Conservation (phyloP, 2,888 invertebrate genomes). For the Agrotis puta region DNA sequence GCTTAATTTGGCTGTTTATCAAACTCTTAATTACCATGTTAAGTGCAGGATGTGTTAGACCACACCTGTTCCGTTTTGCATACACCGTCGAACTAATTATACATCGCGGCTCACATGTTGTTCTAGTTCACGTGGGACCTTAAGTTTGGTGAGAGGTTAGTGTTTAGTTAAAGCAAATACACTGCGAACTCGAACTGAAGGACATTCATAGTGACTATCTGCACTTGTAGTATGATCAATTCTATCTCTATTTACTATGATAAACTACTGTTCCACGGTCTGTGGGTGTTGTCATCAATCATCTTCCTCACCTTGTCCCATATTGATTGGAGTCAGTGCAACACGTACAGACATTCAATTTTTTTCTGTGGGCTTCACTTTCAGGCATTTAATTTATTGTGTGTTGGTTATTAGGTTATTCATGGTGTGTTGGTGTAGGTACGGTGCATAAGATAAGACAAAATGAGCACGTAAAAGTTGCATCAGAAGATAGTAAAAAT, state of each 20-base stretch:
- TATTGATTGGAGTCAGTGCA: too few relatives aligned
- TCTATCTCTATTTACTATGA: too few relatives aligned
- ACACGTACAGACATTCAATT: too few relatives aligned
- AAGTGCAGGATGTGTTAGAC: slow-evolving; percentile 37
- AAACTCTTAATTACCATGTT: neutral
- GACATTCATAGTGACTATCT: slow-evolving; percentile 1
- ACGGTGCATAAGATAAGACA: too few relatives aligned
- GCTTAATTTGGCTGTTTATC: neutral
- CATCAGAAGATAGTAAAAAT: too few relatives aligned
- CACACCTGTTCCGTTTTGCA: slow-evolving; percentile 48
- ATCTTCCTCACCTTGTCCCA: too few relatives aligned
- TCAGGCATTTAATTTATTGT: too few relatives aligned
- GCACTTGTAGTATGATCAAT: too few relatives aligned
- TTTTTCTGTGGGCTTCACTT: too few relatives aligned
- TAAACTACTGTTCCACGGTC: neutral
- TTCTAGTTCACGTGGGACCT: slow-evolving; percentile 16
- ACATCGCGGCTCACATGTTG: neutral
- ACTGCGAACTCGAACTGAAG: slow-evolving; percentile 10
- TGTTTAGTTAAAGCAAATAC: slow-evolving; percentile 3
- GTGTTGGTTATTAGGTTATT: too few relatives aligned
- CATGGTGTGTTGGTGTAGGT: too few relatives aligned
- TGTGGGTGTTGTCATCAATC: neutral
- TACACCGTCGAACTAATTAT: slow-evolving; percentile 12
- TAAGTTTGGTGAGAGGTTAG: slow-evolving; percentile 28
- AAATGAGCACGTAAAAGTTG: neutral